Percentiles rank a stretch among this genome's conserved stretches.
Conservation (phyloP, 2,113 vertebrate genomes). For the Podarcis muralis region DNA sequence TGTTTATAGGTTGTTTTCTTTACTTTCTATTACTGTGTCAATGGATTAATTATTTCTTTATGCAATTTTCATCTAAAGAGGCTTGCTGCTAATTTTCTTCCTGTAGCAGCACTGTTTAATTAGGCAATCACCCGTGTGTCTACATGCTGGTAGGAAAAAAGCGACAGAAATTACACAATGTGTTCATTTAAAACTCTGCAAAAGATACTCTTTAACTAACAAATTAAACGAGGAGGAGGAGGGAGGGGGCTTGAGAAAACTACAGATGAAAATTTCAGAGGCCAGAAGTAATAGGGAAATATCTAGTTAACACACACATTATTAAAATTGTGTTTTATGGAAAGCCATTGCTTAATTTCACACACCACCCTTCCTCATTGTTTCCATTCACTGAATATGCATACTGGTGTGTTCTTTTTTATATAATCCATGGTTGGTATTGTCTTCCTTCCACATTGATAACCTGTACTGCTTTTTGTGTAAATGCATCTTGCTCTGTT, state of each 20-base stretch:
- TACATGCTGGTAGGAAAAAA: slow-evolving; percentile 9
- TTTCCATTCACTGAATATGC: slow-evolving; percentile 30
- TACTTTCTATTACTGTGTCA: slow-evolving; percentile 41
- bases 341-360: slow-evolving; percentile 29
- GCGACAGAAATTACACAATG: slow-evolving; percentile 30
- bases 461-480: too few species aligned
- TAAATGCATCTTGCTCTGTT: too few species aligned
- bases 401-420: slow-evolving; percentile 13
- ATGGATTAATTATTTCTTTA: slow-evolving; percentile 47
- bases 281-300: neutral
- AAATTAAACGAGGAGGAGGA: slow-evolving; percentile 12
- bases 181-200: slow-evolving; percentile 52
- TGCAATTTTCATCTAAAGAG: slow-evolving; percentile 44
- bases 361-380: neutral
- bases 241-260: slow-evolving; percentile 10
- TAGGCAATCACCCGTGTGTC: slow-evolving; percentile 45
- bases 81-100: slow-evolving; percentile 48
- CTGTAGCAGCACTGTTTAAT: slow-evolving; percentile 45
- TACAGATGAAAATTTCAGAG: neutral
- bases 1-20: slow-evolving; percentile 12
- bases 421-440: neutral
- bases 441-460: neutral
- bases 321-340: neutral
- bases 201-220: slow-evolving; percentile 39
- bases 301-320: neutral